Conservation (phyloP, 2,888 invertebrate genomes). For the Lasioglossum malachurum region DNA sequence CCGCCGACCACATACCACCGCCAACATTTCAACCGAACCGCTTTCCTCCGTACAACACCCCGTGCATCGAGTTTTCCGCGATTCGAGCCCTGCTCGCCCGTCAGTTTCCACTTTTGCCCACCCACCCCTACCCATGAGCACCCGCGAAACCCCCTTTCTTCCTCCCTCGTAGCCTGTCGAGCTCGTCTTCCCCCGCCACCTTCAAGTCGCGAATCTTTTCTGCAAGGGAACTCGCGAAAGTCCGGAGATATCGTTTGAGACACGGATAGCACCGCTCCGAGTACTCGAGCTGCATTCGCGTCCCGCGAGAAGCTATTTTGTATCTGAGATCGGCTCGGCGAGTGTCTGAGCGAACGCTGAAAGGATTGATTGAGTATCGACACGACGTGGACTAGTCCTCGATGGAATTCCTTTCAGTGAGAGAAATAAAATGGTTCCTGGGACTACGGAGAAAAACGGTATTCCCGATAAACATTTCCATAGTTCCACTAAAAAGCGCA, state of each 20-base stretch:
- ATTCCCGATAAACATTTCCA: background rate
- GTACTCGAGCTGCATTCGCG: background rate
- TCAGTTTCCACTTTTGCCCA: conserved; percentile 22
- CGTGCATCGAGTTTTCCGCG: conserved; percentile 66
- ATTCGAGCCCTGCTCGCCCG: conserved; percentile 17
- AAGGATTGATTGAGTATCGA: conserved; percentile 8
- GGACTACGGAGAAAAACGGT: background rate
- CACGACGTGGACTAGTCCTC: background rate
- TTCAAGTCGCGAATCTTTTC: background rate
- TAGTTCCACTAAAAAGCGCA: too few relatives aligned
- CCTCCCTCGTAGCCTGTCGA: background rate
- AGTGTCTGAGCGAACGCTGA: background rate
- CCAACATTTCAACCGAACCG: conserved; percentile 68
- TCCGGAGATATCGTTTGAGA: conserved; percentile 37
- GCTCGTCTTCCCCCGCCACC: background rate
- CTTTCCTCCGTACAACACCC: conserved; percentile 66
- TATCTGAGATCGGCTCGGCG: background rate
- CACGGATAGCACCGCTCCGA: background rate
- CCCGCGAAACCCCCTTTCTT: conserved; percentile 12
- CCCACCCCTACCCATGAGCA: background rate
- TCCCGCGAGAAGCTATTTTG: background rate
- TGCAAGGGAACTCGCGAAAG: background rate
- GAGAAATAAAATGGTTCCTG: background rate
- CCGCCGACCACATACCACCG: conserved; percentile 12
- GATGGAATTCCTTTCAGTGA: background rate